Conservation (phyloP, 2,888 invertebrate genomes). For the Trachelus stipa region DNA sequence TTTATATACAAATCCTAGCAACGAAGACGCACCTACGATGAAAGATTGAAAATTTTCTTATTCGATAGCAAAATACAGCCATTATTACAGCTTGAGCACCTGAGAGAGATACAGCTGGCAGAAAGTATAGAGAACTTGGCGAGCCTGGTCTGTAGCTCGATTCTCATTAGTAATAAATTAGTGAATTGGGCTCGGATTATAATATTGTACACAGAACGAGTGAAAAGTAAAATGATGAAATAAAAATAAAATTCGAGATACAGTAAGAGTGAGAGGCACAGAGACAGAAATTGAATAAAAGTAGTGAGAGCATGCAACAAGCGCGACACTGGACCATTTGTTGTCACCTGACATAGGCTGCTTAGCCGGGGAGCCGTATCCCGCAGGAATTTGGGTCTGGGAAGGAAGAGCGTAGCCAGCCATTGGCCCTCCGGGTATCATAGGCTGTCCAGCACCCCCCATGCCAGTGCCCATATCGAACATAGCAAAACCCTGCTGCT, state of each 20-base stretch:
- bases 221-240: neutral
- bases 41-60: neutral
- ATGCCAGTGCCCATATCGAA: conserved; percentile 50
- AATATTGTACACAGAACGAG: neutral
- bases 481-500: conserved; percentile 51
- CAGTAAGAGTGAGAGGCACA: conserved; percentile 20
- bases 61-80: neutral
- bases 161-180: neutral
- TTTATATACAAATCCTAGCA: neutral
- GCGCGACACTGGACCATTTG: conserved; percentile 47
- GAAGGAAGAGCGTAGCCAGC: conserved; percentile 54
- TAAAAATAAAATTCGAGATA: conserved; percentile 25
- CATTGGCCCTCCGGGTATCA: conserved; percentile 47
- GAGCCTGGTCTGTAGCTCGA: neutral
- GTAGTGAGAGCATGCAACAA: conserved; percentile 60
- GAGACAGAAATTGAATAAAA: conserved; percentile 42
- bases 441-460: conserved; percentile 45
- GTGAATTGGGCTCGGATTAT: conserved; percentile 1
- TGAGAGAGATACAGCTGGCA: too few relatives aligned
- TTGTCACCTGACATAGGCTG: conserved; percentile 69
- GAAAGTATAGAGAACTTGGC: neutral
- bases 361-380: conserved; percentile 68
- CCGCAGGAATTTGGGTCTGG: conserved; percentile 59
- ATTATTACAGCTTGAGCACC: neutral
- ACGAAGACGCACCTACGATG: neutral